A percentile compares a stretch with the other conserved stretches of the same genome.
Evolutionary conservation across 2,113 vertebrate species (phyloP).

Genomic region (Callipepla californica): DNA sequence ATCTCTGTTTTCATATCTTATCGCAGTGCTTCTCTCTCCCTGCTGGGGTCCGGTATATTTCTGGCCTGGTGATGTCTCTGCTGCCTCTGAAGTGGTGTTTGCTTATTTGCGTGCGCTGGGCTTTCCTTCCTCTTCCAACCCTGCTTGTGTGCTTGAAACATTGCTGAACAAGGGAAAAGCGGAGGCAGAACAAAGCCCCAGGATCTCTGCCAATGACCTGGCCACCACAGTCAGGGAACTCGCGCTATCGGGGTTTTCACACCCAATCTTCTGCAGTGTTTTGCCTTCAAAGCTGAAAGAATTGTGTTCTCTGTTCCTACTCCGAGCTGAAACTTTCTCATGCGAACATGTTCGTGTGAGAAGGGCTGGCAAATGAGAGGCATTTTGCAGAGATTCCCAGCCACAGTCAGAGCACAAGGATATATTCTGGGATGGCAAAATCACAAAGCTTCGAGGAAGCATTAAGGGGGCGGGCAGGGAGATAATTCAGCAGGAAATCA

Average conservation of each 20-base stretch:
- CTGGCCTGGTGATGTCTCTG: slow-evolving; percentile 57
- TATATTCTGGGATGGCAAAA: slow-evolving; percentile 11
- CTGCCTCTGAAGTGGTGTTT: slow-evolving; percentile 8
- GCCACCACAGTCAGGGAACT: neutral
- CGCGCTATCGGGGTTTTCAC: neutral
- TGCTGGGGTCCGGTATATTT: neutral
- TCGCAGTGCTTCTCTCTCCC: neutral
- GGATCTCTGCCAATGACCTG: neutral
- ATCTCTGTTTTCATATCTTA: slow-evolving; percentile 20
- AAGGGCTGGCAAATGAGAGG: neutral
- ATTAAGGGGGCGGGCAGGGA: slow-evolving; percentile 26
- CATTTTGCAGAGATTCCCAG: neutral
- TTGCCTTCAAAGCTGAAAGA: neutral
- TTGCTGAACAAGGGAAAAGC: neutral
- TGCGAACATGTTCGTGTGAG: slow-evolving; percentile 13
- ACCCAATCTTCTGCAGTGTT: neutral
- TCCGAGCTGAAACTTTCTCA: neutral
- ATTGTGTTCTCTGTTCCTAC: neutral
- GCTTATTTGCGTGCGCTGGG: neutral
- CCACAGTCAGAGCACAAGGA: neutral
- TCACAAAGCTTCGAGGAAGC: slow-evolving; percentile 49
- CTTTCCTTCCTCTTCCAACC: slow-evolving; percentile 22
- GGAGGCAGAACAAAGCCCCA: slow-evolving; percentile 15
- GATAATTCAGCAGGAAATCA: slow-evolving; percentile 48
- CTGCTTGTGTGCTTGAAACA: neutral